Base-by-base conservation (phyloP, 2,797 vertebrate genomes). In the Anguilla marmorata region DNA sequence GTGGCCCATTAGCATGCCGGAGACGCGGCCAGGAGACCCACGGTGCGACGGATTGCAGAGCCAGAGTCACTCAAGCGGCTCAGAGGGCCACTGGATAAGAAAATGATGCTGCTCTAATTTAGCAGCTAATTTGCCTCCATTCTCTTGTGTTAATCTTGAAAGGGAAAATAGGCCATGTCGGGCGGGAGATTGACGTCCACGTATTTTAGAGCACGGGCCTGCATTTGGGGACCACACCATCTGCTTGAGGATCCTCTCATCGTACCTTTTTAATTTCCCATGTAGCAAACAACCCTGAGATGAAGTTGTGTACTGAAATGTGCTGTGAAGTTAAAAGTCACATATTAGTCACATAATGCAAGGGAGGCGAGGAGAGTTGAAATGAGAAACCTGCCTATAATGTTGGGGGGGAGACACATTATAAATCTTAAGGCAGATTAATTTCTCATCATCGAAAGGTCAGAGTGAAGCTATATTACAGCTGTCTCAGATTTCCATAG, bases 41-140 rank as follows among this genome's bases (percentile, higher is more conserved):
- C 30, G 12, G 54, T 27, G 14, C 52, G n/a, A 19, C 33, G 37
- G 74, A 69, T 30, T 45, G 66, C 19, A 50, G 24, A 66, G 74
- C 37, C 63, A 50, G 41, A 86, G 37, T 12, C 85, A 48, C 60
- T 14, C 85, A 41, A 52, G 66, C 60, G 33, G 63, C 37, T 45
- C 41, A 0, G 60, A 14, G 85, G 63, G 63, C 60, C 63, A 86
- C 1, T 86, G 85, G 66, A 86, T 86, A 86, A 86, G 85, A 86
- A 72, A 86, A 86, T 72, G 60, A 72, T n/a, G 85, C 63, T 2
- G 85, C 60, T 86, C 60, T 86, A 72, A 86, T 86, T 86, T 72
- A 72, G 24, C 85, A 86, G 85, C 63, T 86, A 86, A 86, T 86
- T 86, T 72, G 85, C 85, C 66, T 86, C n/a, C 60, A 86, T 86